Evolutionary conservation across 2,888 invertebrate species (phyloP), one percentile per base, ranked within the genome.

Genomic region (Drosophila falleni): DNA sequence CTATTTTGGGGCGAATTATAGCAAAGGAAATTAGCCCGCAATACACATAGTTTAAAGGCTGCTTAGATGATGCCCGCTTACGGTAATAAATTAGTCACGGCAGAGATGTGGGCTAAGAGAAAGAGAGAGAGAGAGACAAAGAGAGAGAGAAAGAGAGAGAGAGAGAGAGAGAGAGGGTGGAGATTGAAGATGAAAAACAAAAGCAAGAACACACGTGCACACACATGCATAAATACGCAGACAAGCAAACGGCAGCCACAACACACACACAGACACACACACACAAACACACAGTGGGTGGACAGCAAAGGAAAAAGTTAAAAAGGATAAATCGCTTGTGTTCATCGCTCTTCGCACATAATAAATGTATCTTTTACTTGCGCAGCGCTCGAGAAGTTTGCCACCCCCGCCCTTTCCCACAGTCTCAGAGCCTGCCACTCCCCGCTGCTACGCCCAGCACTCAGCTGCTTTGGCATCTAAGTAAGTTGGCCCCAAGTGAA

Each of bases 321-420:
- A 89, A 89, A 90, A 89, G 89, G 90, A 89, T 89, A 89, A 89
- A 89, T 90, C 90, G 90, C 88, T 90, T 89, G 87, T 87, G 90
- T 89, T 90, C 89, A 90, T 90, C 89, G 84, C 87, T 84, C 87
- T 90, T 89, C 89, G 86, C 90, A 90, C 90, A 89, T 89, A 90
- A 90, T 89, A 89, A 89, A 89, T 90, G 89, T 90, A 89, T 90
- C 90, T 89, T 89, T 90, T 89, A 88, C 84, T 88, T 90, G 83
- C 74, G 77, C 79, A 80, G 87, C 55, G 55, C 81, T 75, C 77
- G 71, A 76, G 75, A 83, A 81, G 82, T 78, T 78, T 74, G 64
- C 79, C 64, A 33, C 15, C 13, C 23, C 46, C 0, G 10, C 8
- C 5, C 41, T 31, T 19, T 9, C 33, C 5, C 35, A 5, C 6